These are phyloP conservation scores for Torymus texanus DNA, from an alignment of 2,888 invertebrate genomes.

Conservation along the genomic window DNA sequence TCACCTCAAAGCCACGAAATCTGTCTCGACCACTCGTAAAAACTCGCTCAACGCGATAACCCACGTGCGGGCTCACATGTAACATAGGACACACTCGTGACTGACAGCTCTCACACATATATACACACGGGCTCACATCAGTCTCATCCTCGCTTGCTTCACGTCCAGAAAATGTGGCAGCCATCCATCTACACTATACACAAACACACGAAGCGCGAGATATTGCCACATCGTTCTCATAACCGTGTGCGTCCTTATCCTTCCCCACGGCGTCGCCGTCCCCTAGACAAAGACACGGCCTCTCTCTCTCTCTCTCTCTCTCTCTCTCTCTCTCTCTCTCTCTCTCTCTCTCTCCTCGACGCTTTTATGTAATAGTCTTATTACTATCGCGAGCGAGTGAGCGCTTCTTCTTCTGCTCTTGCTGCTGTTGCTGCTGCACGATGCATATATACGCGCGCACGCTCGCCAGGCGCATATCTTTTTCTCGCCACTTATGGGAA, in stretches of 20 bases:
- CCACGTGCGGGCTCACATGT: no score
- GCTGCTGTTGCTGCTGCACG: background rate
- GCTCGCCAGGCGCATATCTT: slow-evolving; percentile 2
- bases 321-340: background rate
- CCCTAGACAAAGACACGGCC: slow-evolving; percentile 11
- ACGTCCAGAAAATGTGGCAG: slow-evolving; percentile 6
- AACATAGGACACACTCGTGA: background rate
- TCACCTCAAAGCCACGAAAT: no score
- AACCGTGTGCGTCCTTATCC: slow-evolving; percentile 3
- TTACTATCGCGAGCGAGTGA: slow-evolving; percentile 21
- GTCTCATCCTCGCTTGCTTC: background rate
- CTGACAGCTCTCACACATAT: background rate
- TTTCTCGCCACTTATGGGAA: slow-evolving; percentile 32
- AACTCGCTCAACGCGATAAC: no score
- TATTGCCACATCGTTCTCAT: slow-evolving; percentile 25
- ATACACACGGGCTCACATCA: no score
- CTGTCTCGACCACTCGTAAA: no score
- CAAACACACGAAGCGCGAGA: background rate
- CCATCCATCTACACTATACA: background rate
- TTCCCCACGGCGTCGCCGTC: background rate
- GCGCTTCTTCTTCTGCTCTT: slow-evolving; percentile 17
- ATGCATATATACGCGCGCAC: background rate
- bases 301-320: background rate
- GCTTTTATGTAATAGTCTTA: slow-evolving; percentile 38
- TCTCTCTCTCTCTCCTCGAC: background rate